Percentiles rank a stretch among this genome's conserved stretches.
These are phyloP conservation scores for Subanguina moxae DNA, from an alignment of 1,140 invertebrate species.

Conservation along the genomic window DNA sequence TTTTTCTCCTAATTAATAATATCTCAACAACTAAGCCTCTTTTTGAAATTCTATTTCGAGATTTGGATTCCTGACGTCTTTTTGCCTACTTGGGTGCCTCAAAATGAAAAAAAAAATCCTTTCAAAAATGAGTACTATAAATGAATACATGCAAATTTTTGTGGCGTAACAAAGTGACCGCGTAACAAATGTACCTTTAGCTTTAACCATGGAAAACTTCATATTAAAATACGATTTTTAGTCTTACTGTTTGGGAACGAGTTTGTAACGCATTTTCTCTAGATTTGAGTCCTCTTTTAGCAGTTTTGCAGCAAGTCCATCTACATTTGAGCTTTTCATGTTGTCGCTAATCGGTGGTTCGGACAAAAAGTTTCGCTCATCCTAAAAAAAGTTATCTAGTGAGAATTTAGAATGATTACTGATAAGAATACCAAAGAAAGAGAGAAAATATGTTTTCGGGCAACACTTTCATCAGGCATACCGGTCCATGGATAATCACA, in stretches of 20 bases:
- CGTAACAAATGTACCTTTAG: too few species aligned
- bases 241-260: conserved; percentile 86
- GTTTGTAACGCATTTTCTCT: conserved; percentile 93
- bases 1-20: too few species aligned
- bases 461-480: conserved; percentile 41
- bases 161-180: too few species aligned
- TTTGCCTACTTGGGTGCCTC: too few species aligned
- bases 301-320: conserved; percentile 82
- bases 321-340: conserved; percentile 84
- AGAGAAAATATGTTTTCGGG: conserved; percentile 46
- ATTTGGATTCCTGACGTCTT: too few species aligned
- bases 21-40: too few species aligned
- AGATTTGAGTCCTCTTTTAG: conserved; percentile 89
- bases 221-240: conserved; percentile 6
- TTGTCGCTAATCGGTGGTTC: conserved; percentile 77
- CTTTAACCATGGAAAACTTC: too few species aligned
- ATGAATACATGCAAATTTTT: too few species aligned
- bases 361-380: conserved; percentile 91
- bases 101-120: too few species aligned
- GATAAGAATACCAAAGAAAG: conserved; percentile 32
- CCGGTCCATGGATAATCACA: conserved; percentile 36
- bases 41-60: too few species aligned
- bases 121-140: too few species aligned
- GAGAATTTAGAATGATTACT: neutral
- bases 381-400: conserved; percentile 59